Conservation (phyloP, 2,113 vertebrate genomes). For the Laterallus jamaicensis region DNA sequence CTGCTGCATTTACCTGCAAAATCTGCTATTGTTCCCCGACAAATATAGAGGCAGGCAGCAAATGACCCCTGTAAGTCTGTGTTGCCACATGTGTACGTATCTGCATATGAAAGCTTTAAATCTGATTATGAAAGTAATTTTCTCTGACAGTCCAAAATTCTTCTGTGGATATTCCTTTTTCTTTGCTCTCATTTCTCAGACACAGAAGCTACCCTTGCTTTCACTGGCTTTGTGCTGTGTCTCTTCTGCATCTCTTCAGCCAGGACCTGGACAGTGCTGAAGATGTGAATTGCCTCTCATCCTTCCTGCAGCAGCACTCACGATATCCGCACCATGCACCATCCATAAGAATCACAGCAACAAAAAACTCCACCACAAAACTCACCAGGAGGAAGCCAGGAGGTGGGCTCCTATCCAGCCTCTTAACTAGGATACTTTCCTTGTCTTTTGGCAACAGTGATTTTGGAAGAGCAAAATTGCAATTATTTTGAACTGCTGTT, state of each 20-base stretch:
- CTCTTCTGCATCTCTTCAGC: background rate
- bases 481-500: background rate
- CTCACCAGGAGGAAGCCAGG: background rate
- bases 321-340: background rate
- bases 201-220: background rate
- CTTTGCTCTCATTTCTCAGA: background rate
- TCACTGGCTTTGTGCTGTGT: background rate
- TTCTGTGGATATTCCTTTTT: background rate
- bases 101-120: background rate
- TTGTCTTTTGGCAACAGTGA: background rate
- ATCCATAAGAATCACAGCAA: background rate
- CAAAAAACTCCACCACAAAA: background rate
- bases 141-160: background rate
- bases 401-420: background rate
- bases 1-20: background rate
- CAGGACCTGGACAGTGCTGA: background rate
- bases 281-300: background rate
- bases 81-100: accelerated
- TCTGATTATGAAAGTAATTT: background rate
- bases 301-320: background rate
- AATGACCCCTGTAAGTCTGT: background rate
- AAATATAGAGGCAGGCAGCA: background rate
- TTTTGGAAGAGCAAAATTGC: background rate
- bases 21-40: background rate
- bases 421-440: background rate